Percentiles rank a stretch among this genome's conserved stretches.
phyloP scores from a whole-genome alignment of 2,888 invertebrate genomes.

The Agrotis puta region DNA sequence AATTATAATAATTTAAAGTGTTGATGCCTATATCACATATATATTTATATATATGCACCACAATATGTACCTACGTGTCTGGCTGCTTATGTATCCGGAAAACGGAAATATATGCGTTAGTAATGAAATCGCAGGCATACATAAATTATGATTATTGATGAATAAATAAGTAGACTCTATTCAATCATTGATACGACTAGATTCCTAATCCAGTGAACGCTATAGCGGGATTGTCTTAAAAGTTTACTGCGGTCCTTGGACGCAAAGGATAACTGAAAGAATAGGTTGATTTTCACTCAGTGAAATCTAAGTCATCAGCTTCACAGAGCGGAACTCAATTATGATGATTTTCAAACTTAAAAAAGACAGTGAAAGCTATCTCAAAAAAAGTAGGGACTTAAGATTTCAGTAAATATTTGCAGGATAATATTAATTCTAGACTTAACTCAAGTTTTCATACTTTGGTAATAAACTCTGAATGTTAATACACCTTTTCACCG shows the following conservation, averaged over 20 bases:
- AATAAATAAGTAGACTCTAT: conserved; percentile 37
- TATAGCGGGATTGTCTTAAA: conserved; percentile 6
- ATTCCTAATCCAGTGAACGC: conserved; percentile 1
- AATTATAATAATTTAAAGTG: conserved; percentile 45
- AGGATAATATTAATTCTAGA: neutral
- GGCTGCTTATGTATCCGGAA: conserved; percentile 17
- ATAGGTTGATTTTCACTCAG: too few species aligned
- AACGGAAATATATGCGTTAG: conserved; percentile 22
- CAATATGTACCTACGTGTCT: conserved; percentile 22
- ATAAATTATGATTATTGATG: conserved; percentile 51
- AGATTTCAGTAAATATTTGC: conserved; percentile 17
- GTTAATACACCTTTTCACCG: neutral
- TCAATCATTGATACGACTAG: conserved; percentile 33
- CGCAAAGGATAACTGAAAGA: too few species aligned
- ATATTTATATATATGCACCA: neutral
- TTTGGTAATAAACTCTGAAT: neutral
- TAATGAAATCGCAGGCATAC: conserved; percentile 31
- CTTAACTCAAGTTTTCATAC: neutral
- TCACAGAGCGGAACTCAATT: too few species aligned
- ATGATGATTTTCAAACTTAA: too few species aligned
- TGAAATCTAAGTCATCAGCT: too few species aligned
- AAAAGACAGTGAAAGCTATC: conserved; percentile 6
- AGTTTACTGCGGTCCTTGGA: too few species aligned
- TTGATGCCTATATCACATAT: conserved; percentile 23
- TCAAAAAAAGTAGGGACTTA: conserved; percentile 17